Conservation (phyloP, 2,888 invertebrate genomes). For the Rhabditophanes sp. region DNA sequence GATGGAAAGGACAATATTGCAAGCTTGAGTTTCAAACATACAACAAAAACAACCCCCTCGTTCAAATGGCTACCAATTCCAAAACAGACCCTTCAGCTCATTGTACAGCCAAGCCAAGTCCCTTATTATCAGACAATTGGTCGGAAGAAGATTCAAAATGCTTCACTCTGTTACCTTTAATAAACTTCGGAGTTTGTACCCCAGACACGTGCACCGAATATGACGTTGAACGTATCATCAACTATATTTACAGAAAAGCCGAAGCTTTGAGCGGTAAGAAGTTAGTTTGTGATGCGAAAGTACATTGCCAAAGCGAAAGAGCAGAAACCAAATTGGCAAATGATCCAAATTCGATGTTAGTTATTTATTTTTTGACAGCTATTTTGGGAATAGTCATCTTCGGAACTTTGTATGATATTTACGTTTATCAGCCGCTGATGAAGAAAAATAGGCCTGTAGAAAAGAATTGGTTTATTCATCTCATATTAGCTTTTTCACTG, state of each 20-base stretch:
- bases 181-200: slow-evolving; percentile 43
- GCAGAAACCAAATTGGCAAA: slow-evolving; percentile 25
- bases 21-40: slow-evolving; percentile 37
- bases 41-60: slow-evolving; percentile 39
- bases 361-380: slow-evolving; percentile 29
- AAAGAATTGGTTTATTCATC: slow-evolving; percentile 3
- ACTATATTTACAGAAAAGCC: slow-evolving; percentile 26
- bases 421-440: slow-evolving; percentile 21
- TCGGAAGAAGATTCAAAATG: slow-evolving; percentile 26
- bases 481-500: slow-evolving; percentile 9
- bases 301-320: slow-evolving; percentile 33
- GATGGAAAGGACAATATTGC: slow-evolving; percentile 42
- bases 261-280: slow-evolving; percentile 24
- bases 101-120: slow-evolving; percentile 15
- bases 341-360: slow-evolving; percentile 22
- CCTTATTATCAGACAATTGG: slow-evolving; percentile 20
- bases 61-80: no score
- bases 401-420: slow-evolving; percentile 38
- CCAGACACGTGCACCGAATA: slow-evolving; percentile 43
- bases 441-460: slow-evolving; percentile 2
- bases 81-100: no score
- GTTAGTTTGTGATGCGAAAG: slow-evolving; percentile 31
- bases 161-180: slow-evolving; percentile 34
- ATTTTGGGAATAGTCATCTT: slow-evolving; percentile 27
- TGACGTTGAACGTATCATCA: slow-evolving; percentile 36